Evolutionary conservation across 2,888 invertebrate species (phyloP).

Genomic region (Elgonia sp.): DNA sequence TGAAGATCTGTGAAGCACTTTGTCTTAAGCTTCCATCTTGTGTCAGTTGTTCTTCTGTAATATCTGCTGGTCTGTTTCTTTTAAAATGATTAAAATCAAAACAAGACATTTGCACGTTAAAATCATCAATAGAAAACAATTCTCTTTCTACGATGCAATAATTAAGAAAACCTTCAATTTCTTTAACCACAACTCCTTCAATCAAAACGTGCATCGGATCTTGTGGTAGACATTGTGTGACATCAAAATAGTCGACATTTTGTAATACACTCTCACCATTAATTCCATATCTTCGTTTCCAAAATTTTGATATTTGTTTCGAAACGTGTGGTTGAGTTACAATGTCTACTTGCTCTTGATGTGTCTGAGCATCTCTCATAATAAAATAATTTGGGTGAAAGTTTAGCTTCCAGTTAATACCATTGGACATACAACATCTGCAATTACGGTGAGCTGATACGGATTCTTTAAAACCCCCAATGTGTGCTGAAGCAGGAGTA

Average conservation of each 20-base stretch:
- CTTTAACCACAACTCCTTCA: slow-evolving; percentile 28
- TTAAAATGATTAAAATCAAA: slow-evolving; percentile 75
- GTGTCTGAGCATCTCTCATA: not conserved
- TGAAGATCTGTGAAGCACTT: slow-evolving; percentile 59
- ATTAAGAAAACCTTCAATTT: not conserved
- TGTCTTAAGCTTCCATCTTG: slow-evolving; percentile 60
- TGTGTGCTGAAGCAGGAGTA: not conserved
- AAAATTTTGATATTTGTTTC: not conserved
- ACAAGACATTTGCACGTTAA: slow-evolving; percentile 65
- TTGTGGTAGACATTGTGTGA: slow-evolving; percentile 24
- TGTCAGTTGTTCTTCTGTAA: too few relatives aligned
- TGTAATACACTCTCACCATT: slow-evolving; percentile 3
- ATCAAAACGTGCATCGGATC: slow-evolving; percentile 41
- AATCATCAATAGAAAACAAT: slow-evolving; percentile 67
- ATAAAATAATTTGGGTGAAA: not conserved
- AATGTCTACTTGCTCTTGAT: not conserved
- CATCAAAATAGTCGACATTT: slow-evolving; percentile 11
- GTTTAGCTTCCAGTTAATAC: not conserved
- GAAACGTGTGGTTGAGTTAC: slow-evolving; percentile 11
- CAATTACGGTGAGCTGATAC: not conserved
- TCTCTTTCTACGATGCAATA: slow-evolving; percentile 6
- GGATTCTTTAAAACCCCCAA: not conserved
- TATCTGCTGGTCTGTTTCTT: slow-evolving; percentile 73
- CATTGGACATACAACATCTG: not conserved
- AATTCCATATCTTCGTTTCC: slow-evolving; percentile 42